Evolutionary conservation across 2,797 vertebrate species (phyloP).

Genomic region (Anomalospiza imberbis): DNA sequence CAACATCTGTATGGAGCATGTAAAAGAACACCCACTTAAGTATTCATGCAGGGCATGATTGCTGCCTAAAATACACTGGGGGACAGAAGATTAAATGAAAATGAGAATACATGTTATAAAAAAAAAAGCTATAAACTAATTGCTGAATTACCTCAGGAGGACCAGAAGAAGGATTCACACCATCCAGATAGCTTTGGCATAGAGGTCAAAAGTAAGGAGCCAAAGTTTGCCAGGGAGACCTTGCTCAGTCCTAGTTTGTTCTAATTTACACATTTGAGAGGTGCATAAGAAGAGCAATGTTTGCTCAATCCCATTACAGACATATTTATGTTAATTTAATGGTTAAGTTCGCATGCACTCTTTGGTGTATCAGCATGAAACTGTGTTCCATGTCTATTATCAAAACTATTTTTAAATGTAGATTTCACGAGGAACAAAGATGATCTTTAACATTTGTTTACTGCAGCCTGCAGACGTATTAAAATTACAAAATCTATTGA

Average conservation of each 20-base stretch:
- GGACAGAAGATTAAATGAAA: neutral
- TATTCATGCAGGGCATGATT: neutral
- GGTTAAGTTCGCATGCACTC: neutral
- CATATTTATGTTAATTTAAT: neutral
- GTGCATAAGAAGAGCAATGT: neutral
- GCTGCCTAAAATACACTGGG: neutral
- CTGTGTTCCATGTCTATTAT: neutral
- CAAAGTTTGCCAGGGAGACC: neutral
- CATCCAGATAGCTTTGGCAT: neutral
- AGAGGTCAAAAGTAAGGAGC: no score
- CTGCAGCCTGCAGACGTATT: accelerated
- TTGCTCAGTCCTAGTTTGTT: neutral
- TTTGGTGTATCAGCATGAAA: neutral
- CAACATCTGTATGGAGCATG: neutral
- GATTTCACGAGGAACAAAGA: neutral
- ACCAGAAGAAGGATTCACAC: neutral
- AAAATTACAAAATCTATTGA: neutral
- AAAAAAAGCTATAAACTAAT: neutral
- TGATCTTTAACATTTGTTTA: neutral
- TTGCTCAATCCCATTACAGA: neutral
- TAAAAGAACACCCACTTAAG: neutral
- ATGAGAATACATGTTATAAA: neutral
- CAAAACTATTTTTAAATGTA: neutral
- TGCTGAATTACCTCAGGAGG: neutral
- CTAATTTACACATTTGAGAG: neutral